Evolutionary conservation across 1,140 invertebrate species (phyloP), one percentile per base, ranked within the genome.

Genomic region (Grapholita molesta): DNA sequence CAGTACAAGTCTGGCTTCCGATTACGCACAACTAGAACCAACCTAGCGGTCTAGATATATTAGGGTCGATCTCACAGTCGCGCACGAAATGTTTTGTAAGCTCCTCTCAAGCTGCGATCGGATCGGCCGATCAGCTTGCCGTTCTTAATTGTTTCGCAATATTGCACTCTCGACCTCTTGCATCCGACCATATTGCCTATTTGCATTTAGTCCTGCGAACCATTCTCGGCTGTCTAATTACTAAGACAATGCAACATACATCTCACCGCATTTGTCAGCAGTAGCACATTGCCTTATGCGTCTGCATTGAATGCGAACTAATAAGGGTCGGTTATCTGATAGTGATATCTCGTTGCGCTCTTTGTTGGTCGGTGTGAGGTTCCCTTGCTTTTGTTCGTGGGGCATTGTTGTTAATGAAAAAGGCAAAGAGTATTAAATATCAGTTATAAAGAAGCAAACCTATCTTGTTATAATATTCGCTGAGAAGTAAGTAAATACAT

Each of bases 31-130:
- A 5, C 35, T 21, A 48, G 42, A 48, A 8, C 42, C 2, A 21
- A 48, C 42, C 18, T 8, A n/a, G 1, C 3, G 35, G 15, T 21
- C 42, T 21, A 9, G 0, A 15, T 18, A 2, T 48, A 48, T n/a
- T 48, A 72, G 66, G 48, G 57, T 70, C 67, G 67, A 35, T 38
- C 55, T 70, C 68, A 66, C 65, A 68, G 67, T 67, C 68, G 68
- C 64, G 64, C 15, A 11, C 52, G 28, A 66, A 52, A 30, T 52
- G 64, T 5, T 68, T 24, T 21, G 48, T 53, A 21, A 61, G 64
- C 68, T 69, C 67, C 53, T 64, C 64, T 52, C 28, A 73, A 57
- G 18, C 53, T 72, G 23, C 67, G 69, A 76, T 77, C 66, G 68
- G 66, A 70, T 69, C 69, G 65, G 71, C 55, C 67, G 48, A 32